Evolutionary conservation across 2,113 vertebrate genomes (phyloP).

Genomic region (Sorex araneus): DNA sequence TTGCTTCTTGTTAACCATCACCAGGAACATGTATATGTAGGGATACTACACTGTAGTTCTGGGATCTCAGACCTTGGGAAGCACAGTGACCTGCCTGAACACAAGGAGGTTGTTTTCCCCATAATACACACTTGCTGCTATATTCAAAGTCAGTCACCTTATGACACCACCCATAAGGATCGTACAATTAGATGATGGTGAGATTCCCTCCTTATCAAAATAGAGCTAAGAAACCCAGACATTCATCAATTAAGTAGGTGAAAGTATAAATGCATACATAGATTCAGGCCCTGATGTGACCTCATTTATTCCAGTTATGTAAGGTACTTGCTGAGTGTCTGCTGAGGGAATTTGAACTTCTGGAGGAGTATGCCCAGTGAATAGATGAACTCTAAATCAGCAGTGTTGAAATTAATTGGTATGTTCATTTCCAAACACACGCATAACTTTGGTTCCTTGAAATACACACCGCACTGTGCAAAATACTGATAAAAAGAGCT

Average conservation of each 20-base stretch:
- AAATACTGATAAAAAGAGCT: constrained; percentile 58
- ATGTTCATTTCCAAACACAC: constrained; percentile 72
- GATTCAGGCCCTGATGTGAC: constrained; percentile 57
- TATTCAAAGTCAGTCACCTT: constrained; percentile 40
- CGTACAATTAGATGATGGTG: not conserved
- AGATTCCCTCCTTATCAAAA: constrained; percentile 57
- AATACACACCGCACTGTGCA: constrained; percentile 61
- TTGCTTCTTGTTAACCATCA: constrained; percentile 51
- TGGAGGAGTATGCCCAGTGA: constrained; percentile 51
- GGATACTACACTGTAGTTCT: constrained; percentile 3
- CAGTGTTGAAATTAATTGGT: constrained; percentile 59
- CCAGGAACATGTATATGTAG: not conserved
- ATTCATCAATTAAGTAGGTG: constrained; percentile 48
- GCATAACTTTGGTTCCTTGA: constrained; percentile 59
- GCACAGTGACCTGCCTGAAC: constrained; percentile 2
- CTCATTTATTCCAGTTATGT: constrained; percentile 61
- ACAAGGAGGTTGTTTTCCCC: constrained; percentile 26
- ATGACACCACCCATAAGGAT: constrained; percentile 19
- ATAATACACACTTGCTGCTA: constrained; percentile 30
- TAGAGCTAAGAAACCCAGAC: constrained; percentile 24
- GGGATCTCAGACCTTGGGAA: constrained; percentile 42
- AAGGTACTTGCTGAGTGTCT: constrained; percentile 67
- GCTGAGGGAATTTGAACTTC: constrained; percentile 66
- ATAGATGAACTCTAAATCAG: constrained; percentile 64
- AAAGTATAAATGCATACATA: constrained; percentile 12